Evolutionary conservation across 2,888 invertebrate species (phyloP).

Genomic region (Dasypolia templi): DNA sequence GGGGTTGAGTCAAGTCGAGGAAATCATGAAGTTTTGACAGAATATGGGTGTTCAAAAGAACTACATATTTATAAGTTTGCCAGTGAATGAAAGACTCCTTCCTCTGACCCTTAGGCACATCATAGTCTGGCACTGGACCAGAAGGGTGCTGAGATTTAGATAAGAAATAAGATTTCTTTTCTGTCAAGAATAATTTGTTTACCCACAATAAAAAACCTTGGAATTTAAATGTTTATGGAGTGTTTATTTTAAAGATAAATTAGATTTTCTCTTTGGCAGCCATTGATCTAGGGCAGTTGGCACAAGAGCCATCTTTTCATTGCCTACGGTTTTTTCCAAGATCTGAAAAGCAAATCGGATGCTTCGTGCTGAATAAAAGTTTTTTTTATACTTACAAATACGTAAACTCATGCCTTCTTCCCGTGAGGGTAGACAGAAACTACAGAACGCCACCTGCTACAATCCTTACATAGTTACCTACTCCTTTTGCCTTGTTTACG

Average conservation of each 20-base stretch:
- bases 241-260: slow-evolving; percentile 36
- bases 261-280: slow-evolving; percentile 52
- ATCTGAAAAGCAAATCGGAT: background rate
- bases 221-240: slow-evolving; percentile 20
- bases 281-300: slow-evolving; percentile 58
- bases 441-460: too few species aligned
- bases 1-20: too few species aligned
- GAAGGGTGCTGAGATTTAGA: slow-evolving; percentile 1
- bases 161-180: slow-evolving; percentile 9
- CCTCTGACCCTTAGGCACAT: background rate
- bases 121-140: slow-evolving; percentile 18
- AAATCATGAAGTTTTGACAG: too few species aligned
- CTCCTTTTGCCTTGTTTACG: too few species aligned
- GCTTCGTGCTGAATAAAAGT: background rate
- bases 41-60: too few species aligned
- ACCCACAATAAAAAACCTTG: slow-evolving; percentile 33
- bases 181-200: slow-evolving; percentile 23
- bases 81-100: background rate
- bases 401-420: too few species aligned
- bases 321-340: slow-evolving; percentile 16
- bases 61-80: too few species aligned
- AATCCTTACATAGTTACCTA: too few species aligned
- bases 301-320: slow-evolving; percentile 39
- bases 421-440: too few species aligned
- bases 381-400: too few species aligned